Conservation (phyloP, 2,888 invertebrate species). For the Blastobasis lacticolella region DNA sequence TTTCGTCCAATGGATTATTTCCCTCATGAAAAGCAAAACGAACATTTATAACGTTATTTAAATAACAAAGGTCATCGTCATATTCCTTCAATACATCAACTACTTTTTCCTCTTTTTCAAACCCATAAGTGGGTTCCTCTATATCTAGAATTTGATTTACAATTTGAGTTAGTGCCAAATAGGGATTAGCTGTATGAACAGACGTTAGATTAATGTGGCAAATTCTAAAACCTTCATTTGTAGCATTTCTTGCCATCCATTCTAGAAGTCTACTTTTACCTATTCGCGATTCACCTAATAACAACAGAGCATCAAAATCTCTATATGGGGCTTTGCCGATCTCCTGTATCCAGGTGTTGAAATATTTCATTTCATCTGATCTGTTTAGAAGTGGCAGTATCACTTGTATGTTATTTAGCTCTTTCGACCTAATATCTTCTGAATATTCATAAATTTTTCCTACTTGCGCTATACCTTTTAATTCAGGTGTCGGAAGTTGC, state of each 20-base stretch:
- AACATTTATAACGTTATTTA: constrained; percentile 69
- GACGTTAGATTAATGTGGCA: constrained; percentile 44
- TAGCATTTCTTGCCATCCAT: constrained; percentile 54
- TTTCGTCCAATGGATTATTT: constrained; percentile 44
- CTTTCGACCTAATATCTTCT: constrained; percentile 59
- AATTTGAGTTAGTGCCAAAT: constrained; percentile 58
- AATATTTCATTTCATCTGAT: constrained; percentile 60
- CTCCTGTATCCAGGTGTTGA: constrained; percentile 45
- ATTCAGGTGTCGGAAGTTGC: constrained; percentile 57
- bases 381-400: constrained; percentile 65
- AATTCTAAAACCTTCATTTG: constrained; percentile 32
- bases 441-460: constrained; percentile 75
- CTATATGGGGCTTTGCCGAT: constrained; percentile 24
- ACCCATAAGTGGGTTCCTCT: constrained; percentile 46
- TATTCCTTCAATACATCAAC: constrained; percentile 38
- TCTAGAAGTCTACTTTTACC: constrained; percentile 76
- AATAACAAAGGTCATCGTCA: constrained; percentile 65
- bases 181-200: constrained; percentile 56
- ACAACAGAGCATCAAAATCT: constrained; percentile 68
- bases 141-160: constrained; percentile 51
- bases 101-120: constrained; percentile 58
- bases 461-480: constrained; percentile 67
- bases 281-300: constrained; percentile 69
- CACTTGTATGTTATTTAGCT: constrained; percentile 53
- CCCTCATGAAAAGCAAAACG: constrained; percentile 64